These are phyloP conservation scores for Centropus bengalensis DNA, from an alignment of 2,113 vertebrate genomes.

Conservation along the genomic window DNA sequence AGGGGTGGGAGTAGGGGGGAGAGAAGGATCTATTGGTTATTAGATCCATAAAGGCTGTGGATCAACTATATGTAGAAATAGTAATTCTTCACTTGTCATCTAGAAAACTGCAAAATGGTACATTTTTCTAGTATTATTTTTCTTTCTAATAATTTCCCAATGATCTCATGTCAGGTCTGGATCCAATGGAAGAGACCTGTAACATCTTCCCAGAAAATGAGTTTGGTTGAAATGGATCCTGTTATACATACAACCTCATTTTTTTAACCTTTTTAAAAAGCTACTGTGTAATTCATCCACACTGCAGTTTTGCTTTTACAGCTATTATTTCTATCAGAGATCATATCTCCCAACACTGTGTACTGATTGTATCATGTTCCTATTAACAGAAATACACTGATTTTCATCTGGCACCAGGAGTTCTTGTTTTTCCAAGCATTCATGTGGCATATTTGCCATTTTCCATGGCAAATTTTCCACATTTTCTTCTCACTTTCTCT, in stretches of 20 bases:
- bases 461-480: neutral
- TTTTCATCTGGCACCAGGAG: neutral
- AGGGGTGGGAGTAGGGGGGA: neutral
- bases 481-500: neutral
- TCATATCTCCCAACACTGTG: neutral
- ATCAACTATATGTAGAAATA: neutral
- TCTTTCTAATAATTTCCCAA: neutral
- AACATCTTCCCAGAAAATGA: neutral
- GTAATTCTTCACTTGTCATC: neutral
- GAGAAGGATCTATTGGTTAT: neutral
- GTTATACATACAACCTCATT: neutral
- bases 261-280: neutral
- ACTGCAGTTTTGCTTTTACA: neutral
- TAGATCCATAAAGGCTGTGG: neutral
- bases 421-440: neutral
- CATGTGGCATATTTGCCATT: neutral
- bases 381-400: neutral
- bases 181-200: neutral
- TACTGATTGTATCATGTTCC: neutral
- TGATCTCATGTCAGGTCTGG: neutral
- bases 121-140: neutral
- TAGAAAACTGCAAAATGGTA: slow-evolving; percentile 13
- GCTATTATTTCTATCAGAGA: neutral
- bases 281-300: neutral
- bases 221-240: neutral